Evolutionary conservation across 2,888 invertebrate species (phyloP).

Genomic region (Morpho achilles): DNA sequence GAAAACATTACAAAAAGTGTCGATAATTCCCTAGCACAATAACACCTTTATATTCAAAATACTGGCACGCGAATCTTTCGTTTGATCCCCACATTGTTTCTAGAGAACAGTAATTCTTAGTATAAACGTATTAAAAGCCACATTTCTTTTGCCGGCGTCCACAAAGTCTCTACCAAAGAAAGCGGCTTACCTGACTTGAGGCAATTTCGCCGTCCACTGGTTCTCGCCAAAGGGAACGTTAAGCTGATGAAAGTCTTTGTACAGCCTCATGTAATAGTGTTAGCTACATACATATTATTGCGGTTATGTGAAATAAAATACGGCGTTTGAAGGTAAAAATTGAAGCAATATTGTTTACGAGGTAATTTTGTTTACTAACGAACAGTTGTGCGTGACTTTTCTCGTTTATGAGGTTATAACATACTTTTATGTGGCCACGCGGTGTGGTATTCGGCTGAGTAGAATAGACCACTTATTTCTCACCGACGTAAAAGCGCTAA

Average conservation of each 20-base stretch:
- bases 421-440: too few relatives aligned
- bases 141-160: conserved; percentile 28
- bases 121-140: conserved; percentile 22
- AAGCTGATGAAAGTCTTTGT: conserved; percentile 62
- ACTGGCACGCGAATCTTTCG: conserved; percentile 10
- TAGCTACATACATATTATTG: conserved; percentile 17
- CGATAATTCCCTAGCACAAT: conserved; percentile 11
- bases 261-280: conserved; percentile 34
- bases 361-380: neutral
- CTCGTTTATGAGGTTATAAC: too few relatives aligned
- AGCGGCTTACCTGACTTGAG: conserved; percentile 71
- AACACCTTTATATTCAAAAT: conserved; percentile 9
- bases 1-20: conserved; percentile 2
- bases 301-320: conserved; percentile 9
- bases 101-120: conserved; percentile 5
- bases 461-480: too few relatives aligned
- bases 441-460: too few relatives aligned
- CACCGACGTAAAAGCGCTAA: too few relatives aligned
- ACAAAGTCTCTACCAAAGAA: conserved; percentile 56
- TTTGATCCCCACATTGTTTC: conserved; percentile 9
- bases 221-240: conserved; percentile 54
- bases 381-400: too few relatives aligned
- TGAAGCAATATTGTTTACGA: neutral
- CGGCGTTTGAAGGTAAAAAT: neutral
- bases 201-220: conserved; percentile 76